Evolutionary conservation across 1,140 invertebrate genomes (phyloP), one percentile per base, ranked within the genome.

Genomic region (Brachionus sp.): DNA sequence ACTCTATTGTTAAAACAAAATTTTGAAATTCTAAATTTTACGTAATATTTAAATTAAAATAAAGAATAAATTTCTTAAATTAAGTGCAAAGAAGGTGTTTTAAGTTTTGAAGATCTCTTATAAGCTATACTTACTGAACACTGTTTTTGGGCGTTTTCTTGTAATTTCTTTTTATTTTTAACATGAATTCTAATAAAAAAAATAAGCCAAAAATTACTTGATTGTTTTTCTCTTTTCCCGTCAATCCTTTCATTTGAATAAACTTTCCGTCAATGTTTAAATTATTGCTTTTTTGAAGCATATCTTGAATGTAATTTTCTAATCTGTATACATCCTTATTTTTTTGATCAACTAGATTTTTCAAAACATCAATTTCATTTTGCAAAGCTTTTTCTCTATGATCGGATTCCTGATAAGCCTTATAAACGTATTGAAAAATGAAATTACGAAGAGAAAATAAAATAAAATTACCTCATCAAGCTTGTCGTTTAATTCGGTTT

Each of bases 381-480:
- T 70, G 33, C 6, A 23, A 46, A 46, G 19, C 7, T 75, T 75
- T 33, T n/a, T 75, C 70, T 46, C 23, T 75, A 5, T 46, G 19
- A 75, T 25, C 44, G 12, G 23, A 75, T 42, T 44, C 19, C 44
- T 75, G 70, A 19, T 75, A 29, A 10, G 23, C 70, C 70, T 75
- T 16, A 16, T 42, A 39, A 44, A 39, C 2, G 19, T 42, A 39
- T 7, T 39, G 0, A 73, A 5, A 44, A 25, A 73, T 39, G 3
- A 23, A 12, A 42, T 44, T 44, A 39, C 19, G 23, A 19, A 42
- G 13, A 42, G 13, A 33, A 75, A n/a, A n/a, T n/a, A 46, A 46
- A 29, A 46, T n/a, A 46, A 19, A 16, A 46, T 46, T 75, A 75
- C 70, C 10, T 75, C 39, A 75, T 75, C 44, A 46, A 75, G 19